Percentiles rank a stretch among this genome's conserved stretches.
Evolutionary conservation across 2,113 vertebrate species (phyloP).

Genomic region (Phylloscopus whistleri): DNA sequence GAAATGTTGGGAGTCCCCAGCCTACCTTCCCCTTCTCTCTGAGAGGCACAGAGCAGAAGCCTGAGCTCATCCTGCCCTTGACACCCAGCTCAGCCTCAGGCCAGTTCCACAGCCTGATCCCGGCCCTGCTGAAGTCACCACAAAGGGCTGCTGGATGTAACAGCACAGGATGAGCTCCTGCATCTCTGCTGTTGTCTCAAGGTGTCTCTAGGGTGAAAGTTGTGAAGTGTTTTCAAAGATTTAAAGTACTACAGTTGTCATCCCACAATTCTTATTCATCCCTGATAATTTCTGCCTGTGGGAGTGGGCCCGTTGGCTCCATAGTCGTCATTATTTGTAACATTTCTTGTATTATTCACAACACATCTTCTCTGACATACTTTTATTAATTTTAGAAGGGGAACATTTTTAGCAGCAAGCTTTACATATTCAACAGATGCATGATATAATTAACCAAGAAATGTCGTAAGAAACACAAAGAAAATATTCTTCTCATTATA

Average conservation of each 20-base stretch:
- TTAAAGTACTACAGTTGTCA: slow-evolving; percentile 1
- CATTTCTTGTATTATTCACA: slow-evolving; percentile 41
- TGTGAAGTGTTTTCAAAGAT: background rate
- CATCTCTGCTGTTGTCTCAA: background rate
- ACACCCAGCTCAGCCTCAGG: background rate
- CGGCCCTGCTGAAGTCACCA: slow-evolving; percentile 2
- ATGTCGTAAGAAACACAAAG: slow-evolving; percentile 8
- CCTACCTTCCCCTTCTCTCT: background rate
- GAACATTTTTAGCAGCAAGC: slow-evolving; percentile 16
- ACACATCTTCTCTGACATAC: slow-evolving; percentile 22
- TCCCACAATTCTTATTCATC: slow-evolving; percentile 22
- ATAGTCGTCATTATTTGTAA: slow-evolving; percentile 22
- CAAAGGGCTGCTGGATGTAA: background rate
- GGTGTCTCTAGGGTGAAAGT: background rate
- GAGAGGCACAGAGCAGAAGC: background rate
- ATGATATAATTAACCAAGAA: slow-evolving; percentile 44
- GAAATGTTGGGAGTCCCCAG: background rate
- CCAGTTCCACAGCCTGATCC: slow-evolving; percentile 5
- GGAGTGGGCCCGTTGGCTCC: background rate
- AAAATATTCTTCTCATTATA: slow-evolving; percentile 14
- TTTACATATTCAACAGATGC: slow-evolving; percentile 14
- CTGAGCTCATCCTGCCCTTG: slow-evolving; percentile 11
- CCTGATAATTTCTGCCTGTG: slow-evolving; percentile 18
- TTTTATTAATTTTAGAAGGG: slow-evolving; percentile 38
- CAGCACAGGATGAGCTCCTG: background rate